A percentile compares a stretch with the other conserved stretches of the same genome.
Conservation (phyloP, 1,140 invertebrate genomes). For the Frieseomelitta varia region DNA sequence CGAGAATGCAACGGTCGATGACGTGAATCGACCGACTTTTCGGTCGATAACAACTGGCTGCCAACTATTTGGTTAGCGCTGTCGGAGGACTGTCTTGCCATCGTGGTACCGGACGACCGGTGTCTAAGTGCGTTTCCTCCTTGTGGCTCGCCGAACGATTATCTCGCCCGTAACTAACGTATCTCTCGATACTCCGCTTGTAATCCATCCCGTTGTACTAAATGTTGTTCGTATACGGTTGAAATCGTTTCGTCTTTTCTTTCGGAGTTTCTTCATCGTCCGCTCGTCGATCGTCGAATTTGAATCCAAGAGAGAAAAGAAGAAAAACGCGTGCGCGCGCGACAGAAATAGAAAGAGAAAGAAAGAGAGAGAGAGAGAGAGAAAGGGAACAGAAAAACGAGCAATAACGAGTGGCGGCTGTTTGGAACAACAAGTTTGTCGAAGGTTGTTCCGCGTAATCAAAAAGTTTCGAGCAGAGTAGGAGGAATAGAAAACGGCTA, state of each 20-base stretch:
- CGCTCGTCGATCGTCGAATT: not conserved
- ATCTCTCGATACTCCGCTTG: not conserved
- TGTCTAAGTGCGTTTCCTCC: slow-evolving; percentile 3
- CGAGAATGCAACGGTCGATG: slow-evolving; percentile 50
- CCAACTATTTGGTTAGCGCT: slow-evolving; percentile 16
- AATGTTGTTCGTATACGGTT: slow-evolving; percentile 22
- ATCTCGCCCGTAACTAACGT: not conserved
- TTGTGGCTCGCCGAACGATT: not conserved
- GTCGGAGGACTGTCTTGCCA: slow-evolving; percentile 7
- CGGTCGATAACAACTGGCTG: slow-evolving; percentile 51
- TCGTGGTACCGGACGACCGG: not conserved
- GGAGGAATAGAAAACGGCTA: not conserved
- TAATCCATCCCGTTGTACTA: not conserved
- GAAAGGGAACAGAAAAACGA: not conserved
- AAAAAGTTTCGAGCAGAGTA: not conserved
- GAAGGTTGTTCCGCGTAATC: slow-evolving; percentile 34
- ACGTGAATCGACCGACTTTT: slow-evolving; percentile 58
- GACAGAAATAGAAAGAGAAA: not conserved
- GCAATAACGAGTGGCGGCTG: too few relatives aligned
- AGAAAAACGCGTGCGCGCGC: too few relatives aligned
- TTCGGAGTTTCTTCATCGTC: not conserved
- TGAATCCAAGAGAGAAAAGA: not conserved
- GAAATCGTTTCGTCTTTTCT: not conserved
- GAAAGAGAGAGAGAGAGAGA: not conserved
- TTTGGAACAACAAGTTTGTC: slow-evolving; percentile 32